phyloP scores from a whole-genome alignment of 2,113 vertebrate species.

The Thomomys bottae region DNA sequence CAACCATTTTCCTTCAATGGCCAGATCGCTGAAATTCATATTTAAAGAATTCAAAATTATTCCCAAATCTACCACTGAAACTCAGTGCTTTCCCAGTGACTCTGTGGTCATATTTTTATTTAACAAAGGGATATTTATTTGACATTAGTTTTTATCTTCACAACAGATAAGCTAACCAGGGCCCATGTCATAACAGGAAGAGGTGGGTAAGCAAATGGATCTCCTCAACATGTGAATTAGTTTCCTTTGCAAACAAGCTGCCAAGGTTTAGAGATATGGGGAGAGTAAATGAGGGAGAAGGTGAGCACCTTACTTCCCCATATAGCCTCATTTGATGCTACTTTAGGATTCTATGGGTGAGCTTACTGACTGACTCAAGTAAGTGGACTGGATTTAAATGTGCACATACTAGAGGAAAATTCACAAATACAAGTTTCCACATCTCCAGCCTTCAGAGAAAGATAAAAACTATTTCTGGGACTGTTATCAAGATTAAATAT shows the following conservation, averaged over 20 bases:
- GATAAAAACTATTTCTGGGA: neutral
- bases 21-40: neutral
- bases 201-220: neutral
- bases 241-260: constrained; percentile 41
- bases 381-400: neutral
- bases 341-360: neutral
- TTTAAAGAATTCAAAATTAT: neutral
- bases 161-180: neutral
- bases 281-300: neutral
- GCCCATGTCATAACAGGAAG: neutral
- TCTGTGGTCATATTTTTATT: neutral
- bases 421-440: neutral
- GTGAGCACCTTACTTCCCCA: neutral
- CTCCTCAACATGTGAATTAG: neutral
- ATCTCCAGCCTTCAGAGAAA: constrained; percentile 8
- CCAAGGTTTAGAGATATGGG: neutral
- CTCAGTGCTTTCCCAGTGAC: neutral
- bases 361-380: neutral
- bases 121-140: neutral
- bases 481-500: neutral
- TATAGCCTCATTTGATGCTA: neutral
- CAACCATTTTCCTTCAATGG: neutral
- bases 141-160: neutral
- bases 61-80: constrained; percentile 1
- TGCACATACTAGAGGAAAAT: constrained; percentile 13